phyloP scores from a whole-genome alignment of 2,113 vertebrate species.

The Scomber japonicus region DNA sequence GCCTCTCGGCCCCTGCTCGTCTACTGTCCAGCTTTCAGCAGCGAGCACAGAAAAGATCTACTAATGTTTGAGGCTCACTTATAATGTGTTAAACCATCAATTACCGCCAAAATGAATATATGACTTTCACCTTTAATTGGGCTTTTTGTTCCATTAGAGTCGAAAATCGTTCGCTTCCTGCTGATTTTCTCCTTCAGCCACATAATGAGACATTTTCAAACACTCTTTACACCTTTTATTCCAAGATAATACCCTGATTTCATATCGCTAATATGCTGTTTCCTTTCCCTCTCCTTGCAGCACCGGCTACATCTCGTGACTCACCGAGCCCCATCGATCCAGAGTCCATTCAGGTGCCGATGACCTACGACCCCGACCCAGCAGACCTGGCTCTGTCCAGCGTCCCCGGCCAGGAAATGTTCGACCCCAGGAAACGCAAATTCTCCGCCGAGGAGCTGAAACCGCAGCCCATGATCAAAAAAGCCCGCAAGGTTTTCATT shows the following conservation, averaged over 20 bases:
- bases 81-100: background rate
- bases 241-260: fast-evolving
- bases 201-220: background rate
- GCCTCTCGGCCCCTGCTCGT: background rate
- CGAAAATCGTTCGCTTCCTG: background rate
- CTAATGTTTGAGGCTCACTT: background rate
- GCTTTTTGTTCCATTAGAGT: background rate
- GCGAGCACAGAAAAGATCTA: background rate
- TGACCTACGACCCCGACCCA: conserved; percentile 95
- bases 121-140: background rate
- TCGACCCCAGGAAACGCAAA: conserved; percentile 97
- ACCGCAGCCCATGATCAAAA: conserved; percentile 99
- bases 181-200: background rate
- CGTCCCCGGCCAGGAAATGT: conserved; percentile 98
- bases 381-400: conserved; percentile 97
- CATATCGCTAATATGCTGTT: background rate
- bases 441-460: conserved; percentile 97
- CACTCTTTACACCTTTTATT: background rate
- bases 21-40: background rate
- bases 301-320: conserved; percentile 89
- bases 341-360: conserved; percentile 94
- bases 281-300: conserved; percentile 34
- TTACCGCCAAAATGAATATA: background rate
- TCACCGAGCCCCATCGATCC: conserved; percentile 97
- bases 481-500: conserved; percentile 98